Evolutionary conservation across 2,113 vertebrate species (phyloP).

Genomic region (Prunella fulvescens): DNA sequence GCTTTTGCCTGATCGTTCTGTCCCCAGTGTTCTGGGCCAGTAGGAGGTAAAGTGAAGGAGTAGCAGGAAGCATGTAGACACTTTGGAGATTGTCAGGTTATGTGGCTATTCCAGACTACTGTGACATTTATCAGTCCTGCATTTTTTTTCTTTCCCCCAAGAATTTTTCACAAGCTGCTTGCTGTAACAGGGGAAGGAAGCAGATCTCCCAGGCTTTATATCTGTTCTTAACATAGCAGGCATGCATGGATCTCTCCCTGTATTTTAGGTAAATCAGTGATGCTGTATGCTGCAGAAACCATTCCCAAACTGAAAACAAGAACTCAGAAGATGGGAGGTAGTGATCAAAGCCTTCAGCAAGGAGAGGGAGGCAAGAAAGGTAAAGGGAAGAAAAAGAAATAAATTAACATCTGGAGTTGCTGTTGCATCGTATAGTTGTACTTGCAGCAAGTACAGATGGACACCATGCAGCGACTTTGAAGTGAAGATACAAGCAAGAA

Average conservation of each 20-base stretch:
- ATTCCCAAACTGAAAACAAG: slow-evolving; percentile 96
- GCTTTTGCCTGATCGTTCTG: neutral
- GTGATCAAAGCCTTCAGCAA: slow-evolving; percentile 84
- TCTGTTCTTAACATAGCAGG: neutral
- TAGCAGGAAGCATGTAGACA: neutral
- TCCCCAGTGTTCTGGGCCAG: neutral
- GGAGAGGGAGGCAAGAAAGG: slow-evolving; percentile 93
- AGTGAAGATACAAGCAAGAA: neutral
- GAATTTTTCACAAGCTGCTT: neutral
- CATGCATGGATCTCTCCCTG: neutral
- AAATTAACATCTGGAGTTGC: neutral
- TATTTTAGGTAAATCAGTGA: slow-evolving; percentile 86
- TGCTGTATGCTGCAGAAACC: slow-evolving; percentile 94
- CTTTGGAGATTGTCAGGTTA: neutral
- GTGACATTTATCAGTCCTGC: neutral
- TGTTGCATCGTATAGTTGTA: neutral
- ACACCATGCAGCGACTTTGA: neutral
- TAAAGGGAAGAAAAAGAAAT: slow-evolving; percentile 98
- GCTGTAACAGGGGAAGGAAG: neutral
- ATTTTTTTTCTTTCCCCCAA: neutral
- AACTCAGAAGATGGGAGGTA: slow-evolving; percentile 88
- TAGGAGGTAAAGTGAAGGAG: neutral
- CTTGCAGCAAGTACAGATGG: neutral
- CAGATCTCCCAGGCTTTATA: neutral
- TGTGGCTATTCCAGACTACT: neutral